Percentiles rank a stretch among this genome's conserved stretches.
These are phyloP conservation scores for Caenorhabditis doughertyi DNA, from an alignment of 2,888 invertebrate genomes.

Conservation along the genomic window DNA sequence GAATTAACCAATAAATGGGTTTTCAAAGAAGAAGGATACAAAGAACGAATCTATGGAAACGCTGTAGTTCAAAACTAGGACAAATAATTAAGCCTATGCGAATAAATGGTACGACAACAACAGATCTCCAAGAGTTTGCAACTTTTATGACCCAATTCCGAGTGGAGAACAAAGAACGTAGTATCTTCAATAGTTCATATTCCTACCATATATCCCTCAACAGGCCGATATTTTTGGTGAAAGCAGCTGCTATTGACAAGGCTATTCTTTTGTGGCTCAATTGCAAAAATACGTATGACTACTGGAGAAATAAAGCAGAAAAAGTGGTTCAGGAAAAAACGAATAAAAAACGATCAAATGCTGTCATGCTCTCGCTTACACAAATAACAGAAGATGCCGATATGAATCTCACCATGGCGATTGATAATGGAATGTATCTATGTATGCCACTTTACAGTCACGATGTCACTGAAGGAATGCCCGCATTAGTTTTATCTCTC, in stretches of 20 bases:
- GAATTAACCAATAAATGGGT: slow-evolving; percentile 85
- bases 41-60: slow-evolving; percentile 84
- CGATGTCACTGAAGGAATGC: slow-evolving; percentile 74
- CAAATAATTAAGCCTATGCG: slow-evolving; percentile 85
- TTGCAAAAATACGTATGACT: slow-evolving; percentile 99
- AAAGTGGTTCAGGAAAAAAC: slow-evolving; percentile 58
- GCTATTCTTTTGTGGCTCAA: slow-evolving; percentile 96
- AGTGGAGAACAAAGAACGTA: slow-evolving; percentile 78
- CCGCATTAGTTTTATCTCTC: slow-evolving; percentile 94
- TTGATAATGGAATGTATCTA: slow-evolving; percentile 81
- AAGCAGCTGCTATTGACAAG: slow-evolving; percentile 97
- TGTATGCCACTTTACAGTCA: slow-evolving; percentile 80
- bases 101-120: slow-evolving; percentile 88
- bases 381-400: slow-evolving; percentile 69
- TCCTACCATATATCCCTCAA: slow-evolving; percentile 88
- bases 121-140: slow-evolving; percentile 96
- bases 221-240: slow-evolving; percentile 95
- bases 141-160: slow-evolving; percentile 91
- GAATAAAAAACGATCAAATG: slow-evolving; percentile 34
- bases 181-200: slow-evolving; percentile 64
- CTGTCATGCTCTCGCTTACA: slow-evolving; percentile 57
- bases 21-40: slow-evolving; percentile 65
- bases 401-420: slow-evolving; percentile 79
- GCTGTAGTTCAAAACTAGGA: slow-evolving; percentile 94
- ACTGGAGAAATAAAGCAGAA: slow-evolving; percentile 93